A percentile compares a stretch with the other conserved stretches of the same genome.
Evolutionary conservation across 2,797 vertebrate species (phyloP).

Genomic region (Pteronotus mesoamericanus): DNA sequence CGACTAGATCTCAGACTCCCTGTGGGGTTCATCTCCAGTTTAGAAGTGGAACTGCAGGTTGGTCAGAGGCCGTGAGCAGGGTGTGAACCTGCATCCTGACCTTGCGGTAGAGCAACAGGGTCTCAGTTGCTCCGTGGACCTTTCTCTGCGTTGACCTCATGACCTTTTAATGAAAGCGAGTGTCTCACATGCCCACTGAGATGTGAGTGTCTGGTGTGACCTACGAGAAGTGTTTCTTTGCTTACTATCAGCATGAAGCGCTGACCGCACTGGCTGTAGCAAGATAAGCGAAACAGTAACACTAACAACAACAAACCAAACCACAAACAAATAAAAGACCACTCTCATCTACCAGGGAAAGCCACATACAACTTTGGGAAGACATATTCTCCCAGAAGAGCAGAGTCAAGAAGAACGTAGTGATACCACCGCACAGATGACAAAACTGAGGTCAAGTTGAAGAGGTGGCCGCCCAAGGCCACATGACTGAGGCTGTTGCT

Average conservation of each 20-base stretch:
- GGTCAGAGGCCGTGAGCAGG: background rate
- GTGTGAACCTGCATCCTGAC: background rate
- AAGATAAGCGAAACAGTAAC: background rate
- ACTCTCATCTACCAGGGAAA: background rate
- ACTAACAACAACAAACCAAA: background rate
- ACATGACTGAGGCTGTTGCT: background rate
- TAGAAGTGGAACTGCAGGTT: background rate
- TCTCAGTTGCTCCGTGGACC: background rate
- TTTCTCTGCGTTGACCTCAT: background rate
- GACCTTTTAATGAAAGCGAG: background rate
- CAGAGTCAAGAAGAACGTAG: background rate
- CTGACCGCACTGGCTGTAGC: background rate
- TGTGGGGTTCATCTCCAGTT: background rate
- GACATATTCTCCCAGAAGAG: background rate
- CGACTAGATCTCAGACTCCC: background rate
- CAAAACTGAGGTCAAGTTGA: background rate
- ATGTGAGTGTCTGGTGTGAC: background rate
- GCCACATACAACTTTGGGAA: background rate
- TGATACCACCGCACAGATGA: background rate
- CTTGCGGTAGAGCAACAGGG: background rate
- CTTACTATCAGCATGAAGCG: background rate
- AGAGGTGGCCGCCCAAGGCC: background rate
- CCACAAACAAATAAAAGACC: background rate
- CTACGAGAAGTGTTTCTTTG: background rate
- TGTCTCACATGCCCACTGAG: fast-evolving